A percentile compares a stretch with the other conserved stretches of the same genome.
Conservation (phyloP, 1,140 invertebrate genomes). For the Zaprionus capensis region DNA sequence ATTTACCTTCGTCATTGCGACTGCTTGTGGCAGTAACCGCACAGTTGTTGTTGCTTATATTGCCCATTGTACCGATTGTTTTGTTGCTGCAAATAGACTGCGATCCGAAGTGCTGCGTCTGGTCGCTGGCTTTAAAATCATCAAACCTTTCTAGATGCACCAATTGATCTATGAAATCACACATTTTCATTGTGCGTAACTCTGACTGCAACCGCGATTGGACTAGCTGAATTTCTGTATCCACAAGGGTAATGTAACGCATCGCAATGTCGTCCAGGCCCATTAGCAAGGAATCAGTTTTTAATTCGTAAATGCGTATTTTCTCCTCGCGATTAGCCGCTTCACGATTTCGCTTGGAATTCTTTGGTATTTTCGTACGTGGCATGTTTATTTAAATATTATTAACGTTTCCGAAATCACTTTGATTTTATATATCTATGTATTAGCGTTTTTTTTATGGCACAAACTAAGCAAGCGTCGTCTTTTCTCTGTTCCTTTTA, state of each 20-base stretch:
- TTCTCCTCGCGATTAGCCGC: constrained; percentile 76
- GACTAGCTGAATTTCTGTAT: constrained; percentile 47
- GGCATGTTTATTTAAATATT: constrained; percentile 60
- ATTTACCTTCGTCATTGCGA: constrained; percentile 77
- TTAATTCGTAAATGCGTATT: constrained; percentile 69
- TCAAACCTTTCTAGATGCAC: constrained; percentile 39
- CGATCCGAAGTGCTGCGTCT: constrained; percentile 56
- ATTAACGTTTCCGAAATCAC: neutral
- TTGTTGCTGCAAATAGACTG: constrained; percentile 54
- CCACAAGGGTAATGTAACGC: constrained; percentile 45
- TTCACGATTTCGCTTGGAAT: constrained; percentile 78
- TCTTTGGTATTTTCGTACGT: constrained; percentile 80
- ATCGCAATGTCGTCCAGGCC: constrained; percentile 57
- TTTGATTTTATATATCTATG: neutral
- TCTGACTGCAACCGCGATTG: constrained; percentile 46
- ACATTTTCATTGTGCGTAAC: constrained; percentile 63
- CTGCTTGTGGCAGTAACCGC: constrained; percentile 15
- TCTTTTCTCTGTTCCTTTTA: constrained; percentile 44
- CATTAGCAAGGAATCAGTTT: constrained; percentile 60
- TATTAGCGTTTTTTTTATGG: neutral
- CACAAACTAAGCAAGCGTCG: constrained; percentile 23
- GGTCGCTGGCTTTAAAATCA: constrained; percentile 69
- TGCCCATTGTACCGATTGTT: constrained; percentile 30
- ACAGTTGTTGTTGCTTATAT: constrained; percentile 15
- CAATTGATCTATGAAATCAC: constrained; percentile 50